Evolutionary conservation across 1,140 invertebrate species (phyloP).

Genomic region (Drosophila parabipectinata): DNA sequence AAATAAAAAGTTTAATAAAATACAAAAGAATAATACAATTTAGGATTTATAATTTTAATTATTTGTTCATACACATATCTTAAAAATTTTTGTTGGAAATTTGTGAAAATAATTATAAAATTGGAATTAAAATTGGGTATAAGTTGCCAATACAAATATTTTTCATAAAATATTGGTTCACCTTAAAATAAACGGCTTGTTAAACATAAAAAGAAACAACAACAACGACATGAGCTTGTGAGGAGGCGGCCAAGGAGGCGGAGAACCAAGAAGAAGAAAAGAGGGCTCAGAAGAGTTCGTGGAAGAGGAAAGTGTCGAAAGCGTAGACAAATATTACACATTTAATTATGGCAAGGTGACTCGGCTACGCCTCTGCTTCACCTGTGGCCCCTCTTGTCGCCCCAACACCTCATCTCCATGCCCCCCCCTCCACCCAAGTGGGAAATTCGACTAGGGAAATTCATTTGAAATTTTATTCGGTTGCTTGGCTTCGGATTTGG

Average conservation of each 20-base stretch:
- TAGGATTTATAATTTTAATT: too few species aligned
- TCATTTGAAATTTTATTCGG: constrained; percentile 33
- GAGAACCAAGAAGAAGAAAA: background rate
- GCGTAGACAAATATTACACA: constrained; percentile 74
- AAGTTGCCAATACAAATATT: background rate
- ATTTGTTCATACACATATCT: too few species aligned
- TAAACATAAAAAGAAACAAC: constrained; percentile 36
- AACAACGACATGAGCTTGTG: constrained; percentile 4
- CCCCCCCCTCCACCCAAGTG: constrained; percentile 7
- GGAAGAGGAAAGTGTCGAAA: constrained; percentile 64
- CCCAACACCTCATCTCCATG: background rate
- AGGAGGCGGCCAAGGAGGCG: constrained; percentile 4
- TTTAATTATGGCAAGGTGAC: constrained; percentile 74
- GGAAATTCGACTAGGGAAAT: constrained; percentile 45
- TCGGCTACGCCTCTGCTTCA: constrained; percentile 20
- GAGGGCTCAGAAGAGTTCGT: constrained; percentile 13
- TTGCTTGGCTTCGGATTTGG: constrained; percentile 21
- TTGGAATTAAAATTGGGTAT: too few species aligned
- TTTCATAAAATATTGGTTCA: background rate
- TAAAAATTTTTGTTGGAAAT: too few species aligned
- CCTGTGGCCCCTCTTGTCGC: background rate
- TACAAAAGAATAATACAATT: too few species aligned
- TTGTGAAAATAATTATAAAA: too few species aligned
- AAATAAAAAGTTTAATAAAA: too few species aligned
- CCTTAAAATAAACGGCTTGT: constrained; percentile 35